These are phyloP conservation scores for Drosophila bocqueti DNA, from an alignment of 1,140 invertebrate genomes.

Conservation along the genomic window DNA sequence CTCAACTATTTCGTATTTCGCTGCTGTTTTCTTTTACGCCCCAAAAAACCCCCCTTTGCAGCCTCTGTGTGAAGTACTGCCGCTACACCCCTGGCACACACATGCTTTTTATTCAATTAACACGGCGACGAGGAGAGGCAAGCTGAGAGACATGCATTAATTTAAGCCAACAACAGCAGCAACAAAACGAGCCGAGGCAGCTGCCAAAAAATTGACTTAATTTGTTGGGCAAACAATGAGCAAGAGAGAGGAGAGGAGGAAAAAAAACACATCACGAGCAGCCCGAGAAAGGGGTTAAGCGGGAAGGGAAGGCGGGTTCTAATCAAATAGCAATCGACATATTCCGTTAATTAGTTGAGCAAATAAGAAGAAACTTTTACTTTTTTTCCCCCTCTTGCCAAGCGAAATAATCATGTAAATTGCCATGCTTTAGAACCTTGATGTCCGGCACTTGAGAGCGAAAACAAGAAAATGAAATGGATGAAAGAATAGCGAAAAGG, in stretches of 20 bases:
- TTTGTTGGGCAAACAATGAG: conserved; percentile 60
- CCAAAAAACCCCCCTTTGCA: not conserved
- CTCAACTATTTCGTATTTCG: conserved; percentile 71
- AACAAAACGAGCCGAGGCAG: conserved; percentile 40
- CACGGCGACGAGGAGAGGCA: conserved; percentile 40
- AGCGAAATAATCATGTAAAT: conserved; percentile 38
- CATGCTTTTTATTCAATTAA: conserved; percentile 76
- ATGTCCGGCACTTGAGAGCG: conserved; percentile 1
- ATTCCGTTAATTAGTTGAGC: conserved; percentile 45
- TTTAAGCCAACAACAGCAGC: conserved; percentile 58
- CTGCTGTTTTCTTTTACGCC: conserved; percentile 30
- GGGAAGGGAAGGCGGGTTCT: not conserved
- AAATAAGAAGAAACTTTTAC: conserved; percentile 43
- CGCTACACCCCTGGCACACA: conserved; percentile 13
- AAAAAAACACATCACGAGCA: conserved; percentile 30
- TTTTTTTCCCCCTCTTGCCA: conserved; percentile 9
- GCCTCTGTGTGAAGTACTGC: not conserved
- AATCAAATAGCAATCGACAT: conserved; percentile 50
- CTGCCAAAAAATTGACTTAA: conserved; percentile 72
- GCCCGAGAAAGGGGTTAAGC: conserved; percentile 2
- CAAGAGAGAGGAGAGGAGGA: not conserved
- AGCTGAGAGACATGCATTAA: conserved; percentile 57
- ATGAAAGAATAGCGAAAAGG: not conserved
- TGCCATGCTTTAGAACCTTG: conserved; percentile 24
- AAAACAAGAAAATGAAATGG: conserved; percentile 4